Conservation (phyloP, 2,113 vertebrate species). For the Nanorana parkeri region DNA sequence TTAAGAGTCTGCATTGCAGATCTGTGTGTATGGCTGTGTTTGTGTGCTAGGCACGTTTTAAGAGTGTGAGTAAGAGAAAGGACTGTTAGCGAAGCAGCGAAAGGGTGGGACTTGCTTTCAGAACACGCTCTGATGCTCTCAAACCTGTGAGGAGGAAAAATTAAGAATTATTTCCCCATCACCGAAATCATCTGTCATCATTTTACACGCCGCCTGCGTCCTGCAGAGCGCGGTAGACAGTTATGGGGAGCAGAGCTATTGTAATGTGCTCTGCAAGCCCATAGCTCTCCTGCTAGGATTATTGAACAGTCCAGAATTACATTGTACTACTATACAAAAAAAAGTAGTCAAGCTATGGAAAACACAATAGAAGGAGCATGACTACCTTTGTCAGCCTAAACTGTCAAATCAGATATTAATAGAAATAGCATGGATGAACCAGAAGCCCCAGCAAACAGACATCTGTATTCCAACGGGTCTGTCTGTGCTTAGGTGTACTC, state of each 20-base stretch:
- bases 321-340: too few relatives aligned
- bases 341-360: too few relatives aligned
- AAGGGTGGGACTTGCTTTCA: conserved; percentile 32
- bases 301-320: neutral
- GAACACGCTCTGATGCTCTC: conserved; percentile 41
- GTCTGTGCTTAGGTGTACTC: too few relatives aligned
- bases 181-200: conserved; percentile 48
- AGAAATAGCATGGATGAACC: too few relatives aligned
- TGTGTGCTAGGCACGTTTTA: conserved; percentile 51
- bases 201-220: conserved; percentile 43
- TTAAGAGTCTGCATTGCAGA: conserved; percentile 53
- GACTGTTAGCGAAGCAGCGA: conserved; percentile 8
- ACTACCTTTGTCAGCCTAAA: too few relatives aligned
- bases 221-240: conserved; percentile 34
- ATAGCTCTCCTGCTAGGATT: conserved; percentile 18
- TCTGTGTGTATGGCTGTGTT: conserved; percentile 41
- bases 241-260: conserved; percentile 24
- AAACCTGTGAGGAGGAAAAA: conserved; percentile 47
- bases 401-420: too few relatives aligned
- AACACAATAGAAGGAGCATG: too few relatives aligned
- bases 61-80: conserved; percentile 31
- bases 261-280: conserved; percentile 21
- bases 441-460: too few relatives aligned
- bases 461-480: too few relatives aligned
- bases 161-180: conserved; percentile 54